Evolutionary conservation across 2,888 invertebrate genomes (phyloP).

Genomic region (Hofmannophila pseudospretella): DNA sequence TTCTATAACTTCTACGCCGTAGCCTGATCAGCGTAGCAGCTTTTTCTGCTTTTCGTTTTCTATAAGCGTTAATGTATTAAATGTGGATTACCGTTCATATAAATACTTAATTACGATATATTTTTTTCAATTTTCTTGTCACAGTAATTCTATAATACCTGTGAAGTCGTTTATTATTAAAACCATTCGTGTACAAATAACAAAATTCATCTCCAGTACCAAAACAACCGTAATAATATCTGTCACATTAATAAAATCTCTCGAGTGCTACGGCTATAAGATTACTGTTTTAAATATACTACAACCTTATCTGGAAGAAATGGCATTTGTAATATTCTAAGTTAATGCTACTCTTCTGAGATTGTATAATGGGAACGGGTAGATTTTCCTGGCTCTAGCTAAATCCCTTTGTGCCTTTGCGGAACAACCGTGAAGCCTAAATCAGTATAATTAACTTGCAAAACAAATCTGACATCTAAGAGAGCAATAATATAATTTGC

Average conservation of each 20-base stretch:
- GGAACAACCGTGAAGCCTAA: constrained; percentile 36
- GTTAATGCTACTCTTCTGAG: constrained; percentile 42
- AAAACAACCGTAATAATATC: constrained; percentile 4
- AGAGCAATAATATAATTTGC: constrained; percentile 5
- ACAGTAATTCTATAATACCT: no score
- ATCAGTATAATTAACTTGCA: constrained; percentile 40
- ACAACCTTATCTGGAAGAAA: constrained; percentile 10
- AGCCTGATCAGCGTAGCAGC: no score
- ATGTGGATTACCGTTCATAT: no score
- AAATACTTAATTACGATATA: no score
- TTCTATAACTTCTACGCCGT: no score
- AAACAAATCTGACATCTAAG: constrained; percentile 32
- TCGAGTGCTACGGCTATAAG: background rate
- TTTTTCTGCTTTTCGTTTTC: no score
- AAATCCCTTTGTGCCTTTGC: constrained; percentile 38
- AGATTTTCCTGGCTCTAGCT: constrained; percentile 16
- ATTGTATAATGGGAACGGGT: constrained; percentile 33
- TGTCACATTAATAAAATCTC: constrained; percentile 2
- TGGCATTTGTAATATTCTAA: constrained; percentile 19
- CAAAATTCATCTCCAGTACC: no score
- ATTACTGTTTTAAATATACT: constrained; percentile 3
- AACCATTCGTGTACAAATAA: no score
- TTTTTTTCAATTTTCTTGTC: no score
- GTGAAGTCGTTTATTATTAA: no score
- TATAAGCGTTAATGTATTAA: no score